Conservation (phyloP, 2,797 vertebrate species). For the Sylvilagus floridanus region DNA sequence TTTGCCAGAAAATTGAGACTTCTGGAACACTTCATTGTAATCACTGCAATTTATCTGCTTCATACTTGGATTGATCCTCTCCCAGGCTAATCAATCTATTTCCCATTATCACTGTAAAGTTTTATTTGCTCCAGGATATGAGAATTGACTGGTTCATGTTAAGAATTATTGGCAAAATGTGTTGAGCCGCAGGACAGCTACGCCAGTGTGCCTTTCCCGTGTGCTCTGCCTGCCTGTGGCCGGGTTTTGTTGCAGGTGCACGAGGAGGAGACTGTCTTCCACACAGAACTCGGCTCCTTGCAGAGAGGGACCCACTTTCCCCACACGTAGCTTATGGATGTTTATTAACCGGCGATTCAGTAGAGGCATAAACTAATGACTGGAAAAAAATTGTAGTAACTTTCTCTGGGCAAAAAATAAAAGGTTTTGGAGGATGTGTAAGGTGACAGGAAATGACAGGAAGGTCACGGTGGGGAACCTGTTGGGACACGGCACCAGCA, state of each 20-base stretch:
- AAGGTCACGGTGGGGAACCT: background rate
- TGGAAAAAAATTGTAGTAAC: background rate
- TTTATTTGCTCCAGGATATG: conserved; percentile 65
- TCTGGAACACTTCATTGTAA: background rate
- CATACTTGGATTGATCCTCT: conserved; percentile 62
- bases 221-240: background rate
- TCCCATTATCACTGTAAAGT: conserved; percentile 55
- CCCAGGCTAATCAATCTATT: conserved; percentile 41
- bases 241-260: accelerated
- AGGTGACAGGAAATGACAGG: background rate
- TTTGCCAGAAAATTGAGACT: conserved; percentile 69
- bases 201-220: background rate
- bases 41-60: conserved; percentile 18
- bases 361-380: background rate
- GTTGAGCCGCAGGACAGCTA: background rate
- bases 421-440: no score
- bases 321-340: no score
- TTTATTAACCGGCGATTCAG: background rate
- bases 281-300: background rate
- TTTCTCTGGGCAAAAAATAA: background rate
- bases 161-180: conserved; percentile 15
- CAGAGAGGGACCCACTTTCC: background rate
- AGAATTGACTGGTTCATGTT: conserved; percentile 48
- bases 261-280: background rate
- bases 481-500: background rate